phyloP scores from a whole-genome alignment of 1,140 invertebrate genomes.

The Medauroidea extradentata region DNA sequence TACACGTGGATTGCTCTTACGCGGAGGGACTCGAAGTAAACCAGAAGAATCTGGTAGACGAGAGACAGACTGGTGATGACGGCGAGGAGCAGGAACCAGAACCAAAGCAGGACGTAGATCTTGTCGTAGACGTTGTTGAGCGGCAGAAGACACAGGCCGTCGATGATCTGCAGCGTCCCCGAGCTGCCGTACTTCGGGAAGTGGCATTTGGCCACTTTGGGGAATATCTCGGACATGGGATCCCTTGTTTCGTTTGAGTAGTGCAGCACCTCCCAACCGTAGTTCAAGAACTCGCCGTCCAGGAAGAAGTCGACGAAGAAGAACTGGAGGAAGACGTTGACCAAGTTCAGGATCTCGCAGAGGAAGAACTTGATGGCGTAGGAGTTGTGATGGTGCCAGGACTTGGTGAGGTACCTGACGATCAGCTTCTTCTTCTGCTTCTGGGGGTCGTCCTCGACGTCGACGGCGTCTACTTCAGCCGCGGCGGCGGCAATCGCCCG shows the following conservation, averaged over 20 bases:
- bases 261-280: slow-evolving; percentile 58
- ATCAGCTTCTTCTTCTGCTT: slow-evolving; percentile 42
- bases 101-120: slow-evolving; percentile 79
- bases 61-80: slow-evolving; percentile 53
- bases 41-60: slow-evolving; percentile 56
- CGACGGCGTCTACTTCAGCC: slow-evolving; percentile 44
- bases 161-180: slow-evolving; percentile 65
- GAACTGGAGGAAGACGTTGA: slow-evolving; percentile 69
- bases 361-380: slow-evolving; percentile 67
- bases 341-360: slow-evolving; percentile 66
- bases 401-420: slow-evolving; percentile 44
- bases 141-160: slow-evolving; percentile 77
- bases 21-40: slow-evolving; percentile 52
- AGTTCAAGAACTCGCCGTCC: slow-evolving; percentile 61
- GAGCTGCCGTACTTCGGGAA: slow-evolving; percentile 72
- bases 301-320: slow-evolving; percentile 74
- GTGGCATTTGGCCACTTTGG: slow-evolving; percentile 75
- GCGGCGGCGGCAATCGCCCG: slow-evolving; percentile 54
- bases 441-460: slow-evolving; percentile 48
- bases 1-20: slow-evolving; percentile 49
- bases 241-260: no score
- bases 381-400: slow-evolving; percentile 57
- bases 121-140: slow-evolving; percentile 84
- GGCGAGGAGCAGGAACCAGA: slow-evolving; percentile 74
- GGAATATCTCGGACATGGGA: no score